phyloP scores from a whole-genome alignment of 2,888 invertebrate genomes.

The Mesoligia furuncula region DNA sequence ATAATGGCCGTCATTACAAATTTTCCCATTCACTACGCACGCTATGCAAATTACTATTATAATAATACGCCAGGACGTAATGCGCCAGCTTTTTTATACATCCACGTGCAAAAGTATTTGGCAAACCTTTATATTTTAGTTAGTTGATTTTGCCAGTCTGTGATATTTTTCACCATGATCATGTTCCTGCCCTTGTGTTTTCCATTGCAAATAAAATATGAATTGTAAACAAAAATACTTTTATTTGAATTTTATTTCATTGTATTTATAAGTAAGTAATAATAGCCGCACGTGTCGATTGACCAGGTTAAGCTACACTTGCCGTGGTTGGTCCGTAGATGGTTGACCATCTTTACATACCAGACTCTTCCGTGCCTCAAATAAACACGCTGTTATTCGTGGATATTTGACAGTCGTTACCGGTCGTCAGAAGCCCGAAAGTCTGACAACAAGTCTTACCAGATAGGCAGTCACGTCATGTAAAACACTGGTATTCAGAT shows the following conservation, averaged over 20 bases:
- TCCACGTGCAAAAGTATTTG: constrained; percentile 29
- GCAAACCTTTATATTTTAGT: background rate
- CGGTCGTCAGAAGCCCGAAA: background rate
- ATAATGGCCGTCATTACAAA: constrained; percentile 52
- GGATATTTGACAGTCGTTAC: background rate
- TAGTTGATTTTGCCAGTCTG: background rate
- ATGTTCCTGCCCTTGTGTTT: background rate
- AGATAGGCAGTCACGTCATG: background rate
- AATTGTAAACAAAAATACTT: background rate
- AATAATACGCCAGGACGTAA: constrained; percentile 53
- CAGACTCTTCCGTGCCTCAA: background rate
- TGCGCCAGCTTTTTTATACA: constrained; percentile 43
- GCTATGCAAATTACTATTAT: constrained; percentile 58
- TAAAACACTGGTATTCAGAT: background rate
- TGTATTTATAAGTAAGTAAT: background rate
- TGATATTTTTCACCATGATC: background rate
- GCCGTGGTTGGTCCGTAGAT: background rate
- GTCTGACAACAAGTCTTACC: background rate
- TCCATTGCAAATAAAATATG: background rate
- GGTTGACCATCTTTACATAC: background rate
- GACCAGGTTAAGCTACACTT: no score
- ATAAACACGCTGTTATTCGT: background rate
- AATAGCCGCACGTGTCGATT: background rate
- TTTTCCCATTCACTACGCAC: constrained; percentile 61
- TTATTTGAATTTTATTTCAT: background rate